Conservation (phyloP, 2,888 invertebrate species). For the Axea sp. region DNA sequence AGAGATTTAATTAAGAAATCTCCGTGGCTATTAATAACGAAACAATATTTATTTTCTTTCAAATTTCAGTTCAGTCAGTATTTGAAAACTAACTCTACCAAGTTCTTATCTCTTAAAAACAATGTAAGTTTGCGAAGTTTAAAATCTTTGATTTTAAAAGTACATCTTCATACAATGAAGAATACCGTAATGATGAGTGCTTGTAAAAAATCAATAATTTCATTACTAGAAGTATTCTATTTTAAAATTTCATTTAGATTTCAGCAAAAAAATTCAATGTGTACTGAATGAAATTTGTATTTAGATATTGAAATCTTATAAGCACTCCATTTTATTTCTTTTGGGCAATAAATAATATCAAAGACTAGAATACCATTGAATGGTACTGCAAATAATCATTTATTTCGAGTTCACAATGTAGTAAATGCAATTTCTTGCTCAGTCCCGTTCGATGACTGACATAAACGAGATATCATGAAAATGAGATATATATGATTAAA, state of each 20-base stretch:
- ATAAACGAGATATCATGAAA: constrained; percentile 31
- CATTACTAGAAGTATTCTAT: background rate
- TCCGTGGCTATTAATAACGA: constrained; percentile 42
- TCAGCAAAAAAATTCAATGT: background rate
- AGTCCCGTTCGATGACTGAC: constrained; percentile 51
- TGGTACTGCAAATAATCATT: constrained; percentile 62
- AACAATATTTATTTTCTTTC: constrained; percentile 24
- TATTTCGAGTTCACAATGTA: constrained; percentile 22
- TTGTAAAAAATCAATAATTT: constrained; percentile 35
- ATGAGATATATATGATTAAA: constrained; percentile 4
- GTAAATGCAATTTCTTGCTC: constrained; percentile 11
- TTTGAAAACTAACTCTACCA: constrained; percentile 47
- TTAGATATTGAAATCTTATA: constrained; percentile 22
- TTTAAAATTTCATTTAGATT: background rate
- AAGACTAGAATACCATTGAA: constrained; percentile 66
- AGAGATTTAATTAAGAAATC: constrained; percentile 11
- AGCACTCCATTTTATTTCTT: constrained; percentile 61
- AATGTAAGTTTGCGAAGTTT: constrained; percentile 67
- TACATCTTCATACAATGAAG: constrained; percentile 68
- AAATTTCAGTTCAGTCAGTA: constrained; percentile 53
- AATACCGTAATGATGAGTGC: constrained; percentile 63
- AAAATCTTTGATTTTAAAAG: constrained; percentile 67
- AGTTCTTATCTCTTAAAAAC: constrained; percentile 65
- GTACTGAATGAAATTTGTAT: background rate
- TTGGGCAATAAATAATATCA: constrained; percentile 63